Evolutionary conservation across 1,140 invertebrate species (phyloP), one percentile per base, ranked within the genome.

Genomic region (Ruditapes philippinarum): DNA sequence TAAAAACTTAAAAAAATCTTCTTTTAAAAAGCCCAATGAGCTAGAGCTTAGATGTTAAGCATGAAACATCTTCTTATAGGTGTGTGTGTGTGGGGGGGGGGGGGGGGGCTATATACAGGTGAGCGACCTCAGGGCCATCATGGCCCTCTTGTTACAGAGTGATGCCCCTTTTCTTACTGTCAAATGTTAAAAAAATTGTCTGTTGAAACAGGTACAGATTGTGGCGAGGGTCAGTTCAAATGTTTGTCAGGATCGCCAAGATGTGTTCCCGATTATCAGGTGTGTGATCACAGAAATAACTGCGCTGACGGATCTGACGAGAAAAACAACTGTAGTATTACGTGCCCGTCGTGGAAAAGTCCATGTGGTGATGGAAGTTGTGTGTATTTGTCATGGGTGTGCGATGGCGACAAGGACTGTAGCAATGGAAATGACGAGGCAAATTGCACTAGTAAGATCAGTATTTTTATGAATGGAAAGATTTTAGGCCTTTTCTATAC

Each of bases 401-500:
- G 94, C 83, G 92, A 95, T 89, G 87, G 90, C 0, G 92, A 93
- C 38, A 73, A 92, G 28, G 94, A 95, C 78, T 95, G 94, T 62
- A 40, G 33, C 12, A 92, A 95, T 90, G 94, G 93, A 36, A 95
- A 95, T 31, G 95, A 96, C 93, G 96, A 96, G 60, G 38, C 22
- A n/a, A 84, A 89, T 36, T 91, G 92, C 57, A 60, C 57, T 87
- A 65, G 86, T 54, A n/a, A n/a, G n/a, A n/a, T n/a, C n/a, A n/a
- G n/a, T n/a, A n/a, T n/a, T n/a, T n/a, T n/a, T n/a, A n/a, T n/a
- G n/a, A n/a, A n/a, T n/a, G n/a, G n/a, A n/a, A n/a, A n/a, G n/a
- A n/a, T n/a, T n/a, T n/a, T n/a, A n/a, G n/a, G n/a, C n/a, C n/a
- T n/a, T n/a, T n/a, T n/a, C n/a, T n/a, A n/a, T n/a, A n/a, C n/a